Conservation (phyloP, 2,113 vertebrate genomes). For the Odontophorus gujanensis region DNA sequence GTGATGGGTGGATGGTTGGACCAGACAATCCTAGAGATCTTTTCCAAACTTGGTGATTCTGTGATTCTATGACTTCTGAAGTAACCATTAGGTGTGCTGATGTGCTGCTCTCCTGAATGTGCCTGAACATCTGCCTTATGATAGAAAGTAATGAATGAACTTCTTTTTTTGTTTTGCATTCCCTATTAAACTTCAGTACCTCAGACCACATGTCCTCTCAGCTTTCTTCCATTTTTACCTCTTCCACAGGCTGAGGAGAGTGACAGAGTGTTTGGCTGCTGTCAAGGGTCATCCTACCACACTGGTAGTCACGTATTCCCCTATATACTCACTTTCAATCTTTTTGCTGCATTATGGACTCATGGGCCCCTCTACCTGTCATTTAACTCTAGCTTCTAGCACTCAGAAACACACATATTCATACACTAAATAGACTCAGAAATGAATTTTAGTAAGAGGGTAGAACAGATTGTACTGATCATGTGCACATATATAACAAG, state of each 20-base stretch:
- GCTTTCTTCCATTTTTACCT: not conserved
- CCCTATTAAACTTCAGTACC: not conserved
- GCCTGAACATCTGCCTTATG: not conserved
- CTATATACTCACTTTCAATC: not conserved
- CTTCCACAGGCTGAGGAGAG: not conserved
- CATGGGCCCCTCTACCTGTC: rapidly evolving
- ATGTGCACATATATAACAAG: not conserved
- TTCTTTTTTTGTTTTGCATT: not conserved
- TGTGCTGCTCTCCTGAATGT: not conserved
- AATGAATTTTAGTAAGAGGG: not conserved
- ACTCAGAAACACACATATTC: not conserved
- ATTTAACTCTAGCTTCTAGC: not conserved
- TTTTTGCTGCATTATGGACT: not conserved
- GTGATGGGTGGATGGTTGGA: too few species aligned
- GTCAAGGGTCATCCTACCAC: not conserved
- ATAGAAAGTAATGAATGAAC: not conserved
- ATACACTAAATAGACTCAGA: not conserved
- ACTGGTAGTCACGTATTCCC: not conserved
- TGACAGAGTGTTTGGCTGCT: not conserved
- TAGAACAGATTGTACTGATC: not conserved
- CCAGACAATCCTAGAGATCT: too few species aligned
- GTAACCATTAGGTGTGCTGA: not conserved
- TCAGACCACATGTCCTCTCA: not conserved
- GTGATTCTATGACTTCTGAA: not conserved
- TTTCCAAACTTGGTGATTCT: too few species aligned